Percentiles rank a stretch among this genome's conserved stretches.
phyloP scores from a whole-genome alignment of 1,140 invertebrate genomes.

The Zaprionus taronus region DNA sequence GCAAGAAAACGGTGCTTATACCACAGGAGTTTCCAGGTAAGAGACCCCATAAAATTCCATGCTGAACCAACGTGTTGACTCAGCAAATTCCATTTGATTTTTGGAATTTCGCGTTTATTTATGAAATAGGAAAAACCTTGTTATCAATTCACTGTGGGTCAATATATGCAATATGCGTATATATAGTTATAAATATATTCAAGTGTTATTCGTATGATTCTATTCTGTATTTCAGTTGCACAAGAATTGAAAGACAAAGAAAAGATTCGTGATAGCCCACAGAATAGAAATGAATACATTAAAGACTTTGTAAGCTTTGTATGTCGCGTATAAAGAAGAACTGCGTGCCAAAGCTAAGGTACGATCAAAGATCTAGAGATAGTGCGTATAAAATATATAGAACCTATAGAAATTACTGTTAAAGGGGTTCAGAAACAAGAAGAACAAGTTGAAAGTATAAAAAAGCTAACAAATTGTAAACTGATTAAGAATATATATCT shows the following conservation, averaged over 20 bases:
- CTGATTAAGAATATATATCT: neutral
- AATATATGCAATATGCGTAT: neutral
- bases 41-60: constrained; percentile 9
- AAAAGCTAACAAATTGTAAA: neutral
- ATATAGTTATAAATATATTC: neutral
- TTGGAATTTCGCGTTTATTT: neutral
- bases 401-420: no score
- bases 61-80: neutral
- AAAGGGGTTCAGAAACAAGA: no score
- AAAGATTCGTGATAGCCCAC: neutral
- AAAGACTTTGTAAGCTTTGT: neutral
- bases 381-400: no score
- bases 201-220: constrained; percentile 3
- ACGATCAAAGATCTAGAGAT: neutral
- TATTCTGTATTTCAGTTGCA: neutral
- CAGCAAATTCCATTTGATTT: neutral
- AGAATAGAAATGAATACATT: constrained; percentile 10
- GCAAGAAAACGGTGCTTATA: constrained; percentile 82
- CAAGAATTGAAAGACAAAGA: constrained; percentile 3
- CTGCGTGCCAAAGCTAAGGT: neutral
- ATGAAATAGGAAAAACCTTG: constrained; percentile 7
- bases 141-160: neutral
- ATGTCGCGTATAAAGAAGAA: neutral
- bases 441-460: no score
- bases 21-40: constrained; percentile 84